phyloP scores from a whole-genome alignment of 2,113 vertebrate genomes.

The Sprattus sprattus region DNA sequence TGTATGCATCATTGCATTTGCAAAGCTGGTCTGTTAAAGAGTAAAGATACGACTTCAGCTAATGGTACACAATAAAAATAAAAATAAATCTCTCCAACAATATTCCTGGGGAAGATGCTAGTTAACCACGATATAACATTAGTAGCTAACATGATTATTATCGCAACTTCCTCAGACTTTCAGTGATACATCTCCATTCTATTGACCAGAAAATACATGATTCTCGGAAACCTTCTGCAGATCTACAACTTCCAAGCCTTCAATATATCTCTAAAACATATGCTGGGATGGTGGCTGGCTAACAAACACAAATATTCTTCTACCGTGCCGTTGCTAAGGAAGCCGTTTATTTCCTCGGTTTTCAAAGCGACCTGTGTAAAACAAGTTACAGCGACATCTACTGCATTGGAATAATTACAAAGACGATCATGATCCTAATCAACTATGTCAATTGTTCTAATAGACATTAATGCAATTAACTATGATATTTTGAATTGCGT shows the following conservation, averaged over 20 bases:
- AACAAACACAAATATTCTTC: background rate
- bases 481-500: background rate
- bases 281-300: background rate
- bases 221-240: background rate
- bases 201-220: background rate
- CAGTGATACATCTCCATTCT: background rate
- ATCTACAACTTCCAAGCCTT: background rate
- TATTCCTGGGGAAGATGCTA: background rate
- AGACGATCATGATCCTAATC: too few species aligned
- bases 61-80: background rate
- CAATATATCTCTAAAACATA: background rate
- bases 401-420: background rate
- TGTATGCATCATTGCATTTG: background rate
- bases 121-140: background rate
- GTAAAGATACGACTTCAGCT: too few species aligned
- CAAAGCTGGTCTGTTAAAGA: background rate
- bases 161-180: background rate
- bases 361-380: background rate
- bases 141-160: too few species aligned
- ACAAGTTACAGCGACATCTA: background rate
- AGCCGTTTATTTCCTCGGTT: background rate
- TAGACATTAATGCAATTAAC: background rate
- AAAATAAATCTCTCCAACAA: background rate
- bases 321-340: background rate
- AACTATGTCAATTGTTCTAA: background rate